Base-by-base conservation (phyloP, 2,888 invertebrate species). In the Lepetodrilus schrolli region DNA sequence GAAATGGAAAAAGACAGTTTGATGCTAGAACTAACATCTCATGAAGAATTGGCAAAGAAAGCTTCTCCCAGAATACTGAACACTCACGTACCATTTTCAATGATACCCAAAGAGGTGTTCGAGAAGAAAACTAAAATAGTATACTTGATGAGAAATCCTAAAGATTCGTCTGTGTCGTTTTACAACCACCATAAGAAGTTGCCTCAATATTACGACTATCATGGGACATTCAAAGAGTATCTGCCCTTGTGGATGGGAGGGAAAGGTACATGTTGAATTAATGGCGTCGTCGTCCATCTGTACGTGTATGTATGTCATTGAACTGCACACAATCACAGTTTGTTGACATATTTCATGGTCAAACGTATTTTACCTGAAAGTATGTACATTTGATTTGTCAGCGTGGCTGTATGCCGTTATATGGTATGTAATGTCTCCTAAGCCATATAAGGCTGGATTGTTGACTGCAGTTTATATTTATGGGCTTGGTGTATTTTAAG, bases 161-260 rank as follows among this genome's bases (percentile, higher is more conserved):
- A 58, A 58, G 58, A 58, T 17, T 30, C 58, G 30, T 13, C 58
- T 1, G 58, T 58, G 2, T 58, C 58, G 1, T 58, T 58, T 30
- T 58, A 58, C 30, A 58, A 58, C 34, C 58, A 58, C n/a, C 58
- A 58, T 17, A 17, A 17, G n/a, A 58, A 58, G 34, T 34, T 58
- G 34, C 8, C 17, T 7, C n/a, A 58, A 10, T 58, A 58, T 30
- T 58, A 58, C 58, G 17, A 58, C 34, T 58, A 58, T 17, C 58
- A 58, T 30, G 58, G 58, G n/a, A 58, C n/a, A 8, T 58, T 58
- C 34, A 23, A 58, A 34, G 34, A 58, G 13, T 58, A 58, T 30
- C 58, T 58, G 30, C 58, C 34, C 5, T 34, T 58, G 30, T 58
- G 58, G 58, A 30, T 30, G 13, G 58, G n/a, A 2, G 58, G 58